Evolutionary conservation across 35 echinoderm and acorn worm species (phyloP).

Genomic region (Hemicentrotus pulcherrimus): DNA sequence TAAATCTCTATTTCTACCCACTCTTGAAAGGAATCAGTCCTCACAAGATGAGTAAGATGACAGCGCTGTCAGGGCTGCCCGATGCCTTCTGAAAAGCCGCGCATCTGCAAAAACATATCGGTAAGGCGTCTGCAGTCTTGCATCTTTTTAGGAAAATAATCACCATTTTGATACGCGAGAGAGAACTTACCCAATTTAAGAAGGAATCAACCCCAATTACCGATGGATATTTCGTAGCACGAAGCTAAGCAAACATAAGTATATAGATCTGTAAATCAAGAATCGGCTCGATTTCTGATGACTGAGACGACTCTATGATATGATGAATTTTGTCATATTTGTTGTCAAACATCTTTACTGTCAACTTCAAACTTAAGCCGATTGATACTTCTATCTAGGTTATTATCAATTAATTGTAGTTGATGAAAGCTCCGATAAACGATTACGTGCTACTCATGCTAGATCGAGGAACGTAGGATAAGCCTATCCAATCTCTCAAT

Average conservation of each 20-base stretch:
- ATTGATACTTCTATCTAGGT: not conserved
- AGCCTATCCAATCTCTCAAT: no score
- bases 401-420: no score
- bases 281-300: not conserved
- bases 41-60: no score
- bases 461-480: no score
- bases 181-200: not conserved
- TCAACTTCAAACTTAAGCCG: not conserved
- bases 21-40: not conserved
- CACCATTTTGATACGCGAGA: not conserved
- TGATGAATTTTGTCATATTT: not conserved
- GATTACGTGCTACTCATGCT: no score
- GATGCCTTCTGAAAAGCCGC: not conserved
- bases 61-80: no score
- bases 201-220: no score
- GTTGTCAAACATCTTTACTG: not conserved
- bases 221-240: no score
- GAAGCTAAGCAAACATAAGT: no score
- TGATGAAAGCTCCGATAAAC: not conserved
- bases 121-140: not conserved
- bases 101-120: not conserved
- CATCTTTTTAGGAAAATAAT: not conserved
- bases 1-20: not conserved
- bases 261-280: not conserved
- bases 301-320: not conserved